Evolutionary conservation across 2,888 invertebrate species (phyloP), one percentile per base, ranked within the genome.

Genomic region (Microchrysa polita): DNA sequence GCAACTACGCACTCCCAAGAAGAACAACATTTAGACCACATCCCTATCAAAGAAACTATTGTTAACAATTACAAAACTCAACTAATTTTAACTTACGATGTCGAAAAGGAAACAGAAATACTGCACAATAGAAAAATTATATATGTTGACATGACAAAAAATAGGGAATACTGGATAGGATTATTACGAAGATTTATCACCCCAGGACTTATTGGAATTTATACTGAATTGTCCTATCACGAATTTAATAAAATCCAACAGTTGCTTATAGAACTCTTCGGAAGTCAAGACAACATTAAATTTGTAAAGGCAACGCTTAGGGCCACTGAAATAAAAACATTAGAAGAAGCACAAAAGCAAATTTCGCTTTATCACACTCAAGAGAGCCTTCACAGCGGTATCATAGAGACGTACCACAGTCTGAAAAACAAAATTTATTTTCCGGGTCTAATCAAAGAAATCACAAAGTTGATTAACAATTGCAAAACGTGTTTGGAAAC

Each of bases 381-480:
- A n/a, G 69, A 74, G 44, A 65, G 72, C 42, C 40, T 65, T 23
- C 67, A 75, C 22, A 73, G 73, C 63, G 73, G 73, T 27, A 73
- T 75, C 12, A 27, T 67, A 14, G 67, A 74, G 34, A 67, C 67
- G 1, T 73, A 73, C 42, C 61, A 72, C 20, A 73, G 22, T 40
- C 20, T 74, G 1, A 74, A 72, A 67, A 72, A 72, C 40, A 72
- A 67, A 74, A 67, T 72, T 18, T 67, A 74, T 52, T 73, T 40
- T 12, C 57, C 52, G 16, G 22, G 18, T 23, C 55, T 20, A 52
- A n/a, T 53, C 20, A 65, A 59, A 61, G 42, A 63, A 69, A 77
- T 77, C 42, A 72, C 75, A 27, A 34, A 74, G 57, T 75, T 77
- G 23, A 76, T 77, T 67, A 76, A 74, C 44, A 76, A 77, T 52